Evolutionary conservation across 2,113 vertebrate species (phyloP).

Genomic region (Barbus barbus): DNA sequence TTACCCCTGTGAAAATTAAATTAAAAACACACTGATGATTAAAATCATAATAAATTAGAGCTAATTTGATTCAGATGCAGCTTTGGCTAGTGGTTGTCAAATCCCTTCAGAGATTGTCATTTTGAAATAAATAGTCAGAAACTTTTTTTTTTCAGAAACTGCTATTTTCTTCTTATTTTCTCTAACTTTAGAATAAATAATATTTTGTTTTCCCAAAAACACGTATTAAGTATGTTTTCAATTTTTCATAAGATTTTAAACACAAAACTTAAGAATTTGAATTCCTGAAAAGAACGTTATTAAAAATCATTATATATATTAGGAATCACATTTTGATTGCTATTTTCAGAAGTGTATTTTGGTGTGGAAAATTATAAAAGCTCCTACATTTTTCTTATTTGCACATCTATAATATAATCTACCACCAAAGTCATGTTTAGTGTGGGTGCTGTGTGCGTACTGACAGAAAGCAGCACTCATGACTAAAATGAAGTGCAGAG

Average conservation of each 20-base stretch:
- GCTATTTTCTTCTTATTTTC: neutral
- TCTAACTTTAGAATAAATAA: neutral
- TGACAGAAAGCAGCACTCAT: conserved; percentile 33
- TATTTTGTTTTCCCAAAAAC: neutral
- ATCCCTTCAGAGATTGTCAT: neutral
- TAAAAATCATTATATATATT: neutral
- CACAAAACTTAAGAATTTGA: neutral
- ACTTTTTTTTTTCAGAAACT: neutral
- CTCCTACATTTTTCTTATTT: neutral
- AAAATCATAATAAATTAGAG: neutral
- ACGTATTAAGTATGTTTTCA: neutral
- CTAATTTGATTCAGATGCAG: neutral
- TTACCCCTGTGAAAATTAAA: neutral
- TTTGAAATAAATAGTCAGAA: neutral
- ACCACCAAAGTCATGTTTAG: neutral
- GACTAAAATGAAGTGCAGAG: conserved; percentile 52
- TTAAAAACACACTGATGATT: neutral
- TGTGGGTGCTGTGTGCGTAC: neutral
- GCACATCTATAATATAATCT: neutral
- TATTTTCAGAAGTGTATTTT: neutral
- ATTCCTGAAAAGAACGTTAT: neutral
- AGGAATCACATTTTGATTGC: neutral
- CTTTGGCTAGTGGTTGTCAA: neutral
- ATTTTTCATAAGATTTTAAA: neutral
- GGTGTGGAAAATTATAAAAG: neutral